Percentiles rank a stretch among this genome's conserved stretches.
phyloP scores from a whole-genome alignment of 2,113 vertebrate species.

The Poeciliopsis retropinna region DNA sequence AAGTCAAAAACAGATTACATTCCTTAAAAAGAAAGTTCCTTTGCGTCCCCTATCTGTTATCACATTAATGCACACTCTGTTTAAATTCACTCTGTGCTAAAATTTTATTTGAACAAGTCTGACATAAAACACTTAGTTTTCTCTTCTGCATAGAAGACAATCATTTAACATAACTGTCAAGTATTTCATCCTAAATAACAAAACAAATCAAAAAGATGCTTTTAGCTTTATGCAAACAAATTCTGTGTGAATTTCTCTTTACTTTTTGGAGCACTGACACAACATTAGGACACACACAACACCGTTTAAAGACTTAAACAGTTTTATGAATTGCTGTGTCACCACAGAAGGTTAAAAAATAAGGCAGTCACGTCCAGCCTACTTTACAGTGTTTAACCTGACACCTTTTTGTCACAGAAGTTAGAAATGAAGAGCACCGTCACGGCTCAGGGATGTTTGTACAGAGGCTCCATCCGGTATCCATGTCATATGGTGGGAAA shows the following conservation, averaged over 20 bases:
- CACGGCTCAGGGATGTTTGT: slow-evolving; percentile 23
- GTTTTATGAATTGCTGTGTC: background rate
- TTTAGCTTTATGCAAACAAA: background rate
- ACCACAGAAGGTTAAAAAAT: slow-evolving; percentile 9
- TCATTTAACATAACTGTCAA: background rate
- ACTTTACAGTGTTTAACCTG: slow-evolving; percentile 30
- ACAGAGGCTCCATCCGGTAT: slow-evolving; percentile 8
- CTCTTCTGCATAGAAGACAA: background rate
- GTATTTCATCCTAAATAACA: background rate
- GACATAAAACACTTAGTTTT: background rate
- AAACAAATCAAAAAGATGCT: background rate
- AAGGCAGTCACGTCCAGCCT: slow-evolving; percentile 7
- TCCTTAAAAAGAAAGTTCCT: background rate
- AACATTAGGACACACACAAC: background rate
- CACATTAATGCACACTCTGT: background rate
- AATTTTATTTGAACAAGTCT: background rate
- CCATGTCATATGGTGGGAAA: background rate
- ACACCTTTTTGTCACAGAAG: slow-evolving; percentile 20
- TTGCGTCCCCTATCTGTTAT: background rate
- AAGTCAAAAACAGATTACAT: background rate
- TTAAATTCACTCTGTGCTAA: background rate
- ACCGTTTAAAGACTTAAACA: background rate
- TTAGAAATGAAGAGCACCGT: slow-evolving; percentile 14
- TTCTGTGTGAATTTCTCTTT: background rate
- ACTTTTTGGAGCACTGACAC: background rate